phyloP scores from a whole-genome alignment of 2,113 vertebrate genomes.

The Ceyx melanurus region DNA sequence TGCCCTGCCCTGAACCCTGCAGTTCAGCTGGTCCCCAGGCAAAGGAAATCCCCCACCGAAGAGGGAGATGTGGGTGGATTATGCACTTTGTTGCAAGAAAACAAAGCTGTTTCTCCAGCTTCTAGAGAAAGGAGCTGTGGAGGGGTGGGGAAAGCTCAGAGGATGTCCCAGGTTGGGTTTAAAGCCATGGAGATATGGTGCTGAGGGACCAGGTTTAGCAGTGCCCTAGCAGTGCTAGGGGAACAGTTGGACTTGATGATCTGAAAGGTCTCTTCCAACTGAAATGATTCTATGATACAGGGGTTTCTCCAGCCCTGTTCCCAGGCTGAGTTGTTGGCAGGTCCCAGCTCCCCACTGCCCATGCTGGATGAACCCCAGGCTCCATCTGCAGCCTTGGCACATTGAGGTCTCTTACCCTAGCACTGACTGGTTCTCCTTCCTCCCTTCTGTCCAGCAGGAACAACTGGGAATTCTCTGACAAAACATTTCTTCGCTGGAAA shows the following conservation, averaged over 20 bases:
- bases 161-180: not conserved
- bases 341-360: not conserved
- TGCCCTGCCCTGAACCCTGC: accelerated
- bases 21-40: constrained; percentile 11
- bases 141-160: not conserved
- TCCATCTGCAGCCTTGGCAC: not conserved
- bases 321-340: not conserved
- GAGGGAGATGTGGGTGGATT: not conserved
- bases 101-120: not conserved
- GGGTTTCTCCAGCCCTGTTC: not conserved
- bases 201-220: not conserved
- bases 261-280: not conserved
- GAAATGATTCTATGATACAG: accelerated
- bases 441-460: not conserved
- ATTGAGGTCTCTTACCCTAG: accelerated
- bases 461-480: not conserved
- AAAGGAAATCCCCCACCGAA: not conserved
- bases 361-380: not conserved
- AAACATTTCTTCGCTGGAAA: constrained; percentile 4
- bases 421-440: accelerated
- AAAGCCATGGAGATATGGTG: not conserved
- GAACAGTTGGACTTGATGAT: not conserved
- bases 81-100: not conserved
- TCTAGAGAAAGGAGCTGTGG: not conserved
- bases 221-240: not conserved